Evolutionary conservation across 1,140 invertebrate species (phyloP), one percentile per base, ranked within the genome.

Genomic region (Drosophila orosa): DNA sequence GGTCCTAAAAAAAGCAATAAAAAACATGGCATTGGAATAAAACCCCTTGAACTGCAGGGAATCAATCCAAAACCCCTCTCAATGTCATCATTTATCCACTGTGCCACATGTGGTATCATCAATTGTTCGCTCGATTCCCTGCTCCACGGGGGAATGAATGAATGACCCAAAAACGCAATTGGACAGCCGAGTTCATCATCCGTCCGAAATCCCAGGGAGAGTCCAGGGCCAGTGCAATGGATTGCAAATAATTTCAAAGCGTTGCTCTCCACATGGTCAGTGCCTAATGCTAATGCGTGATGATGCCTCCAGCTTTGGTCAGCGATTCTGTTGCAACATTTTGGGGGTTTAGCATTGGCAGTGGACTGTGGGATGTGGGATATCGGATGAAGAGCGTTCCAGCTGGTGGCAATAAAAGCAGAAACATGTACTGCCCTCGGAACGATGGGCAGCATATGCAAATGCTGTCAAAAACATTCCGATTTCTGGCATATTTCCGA

Each of bases 381-480:
- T n/a, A n/a, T n/a, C n/a, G n/a, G 47, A 42, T 35, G 33, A 33
- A 22, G 35, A 39, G 27, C 19, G 42, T 5, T 25, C 35, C 29
- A 55, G 24, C 22, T 62, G 58, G 12, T 56, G 69, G 59, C 68
- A 55, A 74, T 74, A 74, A 73, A 74, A 48, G 72, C 72, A 50
- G 42, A 74, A 75, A 74, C 73, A 75, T 67, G 55, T 15, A 50
- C 54, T 67, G 62, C 47, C 47, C 45, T 47, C 56, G 22, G 47
- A 37, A 54, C 45, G 44, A 67, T 57, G 44, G 27, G 78, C 60
- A 76, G 52, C 66, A 67, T 80, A 66, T 76, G 66, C 66, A 81
- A 74, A 81, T 81, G 58, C 62, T 81, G 78, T 81, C 79, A 81
- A 63, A 68, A 67, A 44, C 37, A 74, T 65, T 65, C 40, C 39